phyloP scores from a whole-genome alignment of 2,797 vertebrate genomes.

The Loriculus beryllinus region DNA sequence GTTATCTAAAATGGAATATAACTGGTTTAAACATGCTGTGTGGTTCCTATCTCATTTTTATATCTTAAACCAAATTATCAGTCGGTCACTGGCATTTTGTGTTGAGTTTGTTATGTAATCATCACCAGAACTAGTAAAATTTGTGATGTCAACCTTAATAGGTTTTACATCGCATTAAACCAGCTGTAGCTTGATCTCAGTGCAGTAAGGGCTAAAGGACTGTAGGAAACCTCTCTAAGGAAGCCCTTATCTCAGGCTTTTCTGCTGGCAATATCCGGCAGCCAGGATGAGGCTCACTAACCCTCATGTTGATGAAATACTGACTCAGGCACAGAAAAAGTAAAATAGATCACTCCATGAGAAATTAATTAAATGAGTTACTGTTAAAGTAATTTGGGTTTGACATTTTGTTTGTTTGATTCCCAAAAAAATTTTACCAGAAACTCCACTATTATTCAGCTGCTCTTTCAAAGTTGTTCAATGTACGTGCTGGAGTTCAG shows the following conservation, averaged over 20 bases:
- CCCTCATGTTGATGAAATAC: neutral
- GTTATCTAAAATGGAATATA: neutral
- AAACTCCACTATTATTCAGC: neutral
- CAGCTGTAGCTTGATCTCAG: slow-evolving; percentile 7
- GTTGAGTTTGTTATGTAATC: neutral
- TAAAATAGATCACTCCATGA: neutral
- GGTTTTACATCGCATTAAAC: neutral
- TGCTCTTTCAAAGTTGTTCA: neutral
- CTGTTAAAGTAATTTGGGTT: neutral
- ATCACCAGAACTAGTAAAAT: neutral
- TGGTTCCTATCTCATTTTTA: neutral
- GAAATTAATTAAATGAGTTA: neutral
- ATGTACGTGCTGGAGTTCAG: neutral
- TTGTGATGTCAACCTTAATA: neutral
- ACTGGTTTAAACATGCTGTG: neutral
- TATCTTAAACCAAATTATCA: neutral
- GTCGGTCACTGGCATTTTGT: neutral
- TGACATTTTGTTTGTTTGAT: neutral
- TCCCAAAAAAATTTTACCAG: neutral
- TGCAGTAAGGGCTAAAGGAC: neutral
- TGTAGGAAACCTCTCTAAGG: neutral
- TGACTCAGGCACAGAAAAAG: neutral
- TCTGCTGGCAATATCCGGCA: neutral
- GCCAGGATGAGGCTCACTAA: neutral
- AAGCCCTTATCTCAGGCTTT: neutral